A percentile compares a stretch with the other conserved stretches of the same genome.
Conservation (phyloP, 2,888 invertebrate genomes). For the Campopleginae sp. region DNA sequence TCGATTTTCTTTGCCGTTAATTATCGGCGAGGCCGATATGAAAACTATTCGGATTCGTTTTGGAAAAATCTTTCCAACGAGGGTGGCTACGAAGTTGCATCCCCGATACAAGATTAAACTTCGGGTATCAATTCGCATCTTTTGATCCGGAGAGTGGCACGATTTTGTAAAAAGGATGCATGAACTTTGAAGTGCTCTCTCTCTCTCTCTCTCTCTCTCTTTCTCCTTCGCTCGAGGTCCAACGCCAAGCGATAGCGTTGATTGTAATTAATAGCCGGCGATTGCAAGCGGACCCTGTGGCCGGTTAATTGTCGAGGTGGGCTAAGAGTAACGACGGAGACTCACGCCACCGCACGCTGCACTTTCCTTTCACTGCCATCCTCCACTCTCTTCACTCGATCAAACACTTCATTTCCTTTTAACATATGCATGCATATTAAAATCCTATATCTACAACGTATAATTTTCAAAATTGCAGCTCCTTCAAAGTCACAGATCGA, state of each 20-base stretch:
- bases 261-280: slow-evolving; percentile 83
- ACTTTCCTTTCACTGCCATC: slow-evolving; percentile 54
- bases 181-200: slow-evolving; percentile 6
- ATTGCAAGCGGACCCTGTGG: slow-evolving; percentile 73
- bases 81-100: slow-evolving; percentile 28
- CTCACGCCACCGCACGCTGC: slow-evolving; percentile 78
- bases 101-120: slow-evolving; percentile 55
- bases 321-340: slow-evolving; percentile 79
- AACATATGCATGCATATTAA: slow-evolving; percentile 7
- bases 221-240: slow-evolving; percentile 32
- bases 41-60: neutral
- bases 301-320: slow-evolving; percentile 80
- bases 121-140: slow-evolving; percentile 14
- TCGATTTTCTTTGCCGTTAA: neutral
- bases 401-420: slow-evolving; percentile 49
- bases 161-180: slow-evolving; percentile 37
- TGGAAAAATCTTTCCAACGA: neutral
- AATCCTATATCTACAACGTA: neutral
- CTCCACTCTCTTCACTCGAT: slow-evolving; percentile 44
- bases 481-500: neutral
- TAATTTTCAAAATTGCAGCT: neutral
- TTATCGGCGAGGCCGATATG: no score
- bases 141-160: neutral
- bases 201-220: neutral
- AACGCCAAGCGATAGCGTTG: slow-evolving; percentile 79